These are phyloP conservation scores for Epicampocera succincta DNA, from an alignment of 2,888 invertebrate genomes.

Conservation along the genomic window DNA sequence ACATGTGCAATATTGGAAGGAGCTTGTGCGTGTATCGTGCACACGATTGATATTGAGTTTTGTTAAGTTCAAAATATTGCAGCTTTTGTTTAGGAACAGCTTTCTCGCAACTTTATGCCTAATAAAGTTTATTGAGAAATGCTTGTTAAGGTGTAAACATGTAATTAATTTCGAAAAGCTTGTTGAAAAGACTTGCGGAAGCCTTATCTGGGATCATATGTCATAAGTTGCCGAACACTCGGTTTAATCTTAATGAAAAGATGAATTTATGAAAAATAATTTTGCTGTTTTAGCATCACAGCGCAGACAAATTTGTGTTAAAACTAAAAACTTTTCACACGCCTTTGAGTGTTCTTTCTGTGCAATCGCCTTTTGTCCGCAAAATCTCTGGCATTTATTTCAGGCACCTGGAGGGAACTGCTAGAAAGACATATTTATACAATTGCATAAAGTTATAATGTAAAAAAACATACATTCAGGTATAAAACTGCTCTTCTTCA, in stretches of 20 bases:
- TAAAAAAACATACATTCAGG: no score
- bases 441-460: no score
- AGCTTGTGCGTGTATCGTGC: not conserved
- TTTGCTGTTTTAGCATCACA: no score
- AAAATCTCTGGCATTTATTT: no score
- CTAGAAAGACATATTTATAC: no score
- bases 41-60: conserved; percentile 23
- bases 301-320: no score
- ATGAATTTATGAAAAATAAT: not conserved
- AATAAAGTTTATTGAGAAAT: conserved; percentile 35
- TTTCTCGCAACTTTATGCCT: conserved; percentile 16
- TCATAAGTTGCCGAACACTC: not conserved
- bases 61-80: conserved; percentile 10
- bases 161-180: conserved; percentile 24
- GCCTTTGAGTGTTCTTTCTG: no score
- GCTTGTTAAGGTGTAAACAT: not conserved
- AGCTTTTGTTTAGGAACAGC: conserved; percentile 23
- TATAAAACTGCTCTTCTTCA: no score
- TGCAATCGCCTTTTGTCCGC: no score
- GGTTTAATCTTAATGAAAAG: not conserved
- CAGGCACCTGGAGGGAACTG: no score
- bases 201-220: not conserved
- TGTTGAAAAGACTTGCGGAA: not conserved
- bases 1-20: conserved; percentile 37
- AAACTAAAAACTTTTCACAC: no score